Evolutionary conservation across 2,888 invertebrate genomes (phyloP).

Genomic region (Eueremaeus valkanovi): DNA sequence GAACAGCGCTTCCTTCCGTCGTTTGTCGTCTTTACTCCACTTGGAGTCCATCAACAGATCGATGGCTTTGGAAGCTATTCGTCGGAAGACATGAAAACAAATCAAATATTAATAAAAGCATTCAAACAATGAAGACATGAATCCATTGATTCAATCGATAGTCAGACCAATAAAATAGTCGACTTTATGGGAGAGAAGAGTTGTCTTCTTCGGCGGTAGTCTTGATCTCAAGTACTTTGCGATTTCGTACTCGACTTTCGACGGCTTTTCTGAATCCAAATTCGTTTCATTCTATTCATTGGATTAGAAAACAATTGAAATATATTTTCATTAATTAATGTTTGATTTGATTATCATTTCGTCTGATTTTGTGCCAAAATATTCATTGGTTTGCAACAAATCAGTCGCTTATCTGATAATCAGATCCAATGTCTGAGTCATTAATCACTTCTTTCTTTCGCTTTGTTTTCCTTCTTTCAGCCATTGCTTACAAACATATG

Average conservation of each 20-base stretch:
- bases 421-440: neutral
- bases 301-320: neutral
- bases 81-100: conserved; percentile 34
- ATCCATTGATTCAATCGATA: neutral
- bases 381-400: too few species aligned
- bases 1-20: conserved; percentile 69
- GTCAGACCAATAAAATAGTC: conserved; percentile 84
- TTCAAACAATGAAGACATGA: neutral
- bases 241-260: conserved; percentile 85
- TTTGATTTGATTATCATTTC: neutral
- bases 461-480: conserved; percentile 43
- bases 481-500: conserved; percentile 34
- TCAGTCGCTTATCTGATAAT: too few species aligned
- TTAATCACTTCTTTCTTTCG: conserved; percentile 45
- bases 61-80: conserved; percentile 69
- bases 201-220: conserved; percentile 89
- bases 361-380: neutral
- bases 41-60: conserved; percentile 86
- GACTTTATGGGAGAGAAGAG: conserved; percentile 91
- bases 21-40: conserved; percentile 63
- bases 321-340: neutral
- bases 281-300: neutral
- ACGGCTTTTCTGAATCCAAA: conserved; percentile 41
- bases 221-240: conserved; percentile 93
- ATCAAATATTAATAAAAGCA: conserved; percentile 26